These are phyloP conservation scores for Nothocercus nigrocapillus DNA, from an alignment of 2,113 vertebrate genomes.

Conservation along the genomic window DNA sequence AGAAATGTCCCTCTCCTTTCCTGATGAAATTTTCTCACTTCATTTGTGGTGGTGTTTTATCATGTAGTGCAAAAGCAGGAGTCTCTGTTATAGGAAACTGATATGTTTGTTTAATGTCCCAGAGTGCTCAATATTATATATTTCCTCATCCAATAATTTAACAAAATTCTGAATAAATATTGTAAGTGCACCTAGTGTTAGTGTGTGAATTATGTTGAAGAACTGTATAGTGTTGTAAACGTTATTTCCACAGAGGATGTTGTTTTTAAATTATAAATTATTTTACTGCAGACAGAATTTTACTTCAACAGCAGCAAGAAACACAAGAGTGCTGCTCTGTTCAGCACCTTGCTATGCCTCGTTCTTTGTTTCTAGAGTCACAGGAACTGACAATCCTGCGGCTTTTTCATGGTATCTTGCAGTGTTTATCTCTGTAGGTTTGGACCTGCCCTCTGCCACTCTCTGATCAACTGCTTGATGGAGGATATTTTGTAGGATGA, in stretches of 20 bases:
- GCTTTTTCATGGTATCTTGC: neutral
- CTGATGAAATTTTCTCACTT: neutral
- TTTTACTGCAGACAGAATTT: neutral
- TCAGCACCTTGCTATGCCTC: fast-evolving
- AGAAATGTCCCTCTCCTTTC: neutral
- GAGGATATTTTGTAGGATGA: neutral
- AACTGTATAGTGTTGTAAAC: slow-evolving; percentile 1
- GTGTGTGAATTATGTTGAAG: slow-evolving; percentile 9
- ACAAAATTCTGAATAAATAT: neutral
- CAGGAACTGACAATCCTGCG: neutral
- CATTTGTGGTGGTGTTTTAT: slow-evolving; percentile 8
- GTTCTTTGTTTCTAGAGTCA: neutral
- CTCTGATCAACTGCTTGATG: neutral
- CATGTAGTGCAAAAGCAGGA: slow-evolving; percentile 27
- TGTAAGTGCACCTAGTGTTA: slow-evolving; percentile 20
- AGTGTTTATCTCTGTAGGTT: neutral
- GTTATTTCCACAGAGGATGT: slow-evolving; percentile 2
- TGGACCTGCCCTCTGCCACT: neutral
- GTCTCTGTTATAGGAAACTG: slow-evolving; percentile 27
- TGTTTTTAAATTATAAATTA: neutral
- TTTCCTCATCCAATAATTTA: slow-evolving; percentile 17
- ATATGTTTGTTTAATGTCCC: slow-evolving; percentile 39
- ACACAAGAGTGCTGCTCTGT: neutral
- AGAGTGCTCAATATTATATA: slow-evolving; percentile 4
- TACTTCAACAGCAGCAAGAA: neutral